Percentiles rank a stretch among this genome's conserved stretches.
These are phyloP conservation scores for Drosophila ironensis DNA, from an alignment of 1,140 invertebrate species.

Conservation along the genomic window DNA sequence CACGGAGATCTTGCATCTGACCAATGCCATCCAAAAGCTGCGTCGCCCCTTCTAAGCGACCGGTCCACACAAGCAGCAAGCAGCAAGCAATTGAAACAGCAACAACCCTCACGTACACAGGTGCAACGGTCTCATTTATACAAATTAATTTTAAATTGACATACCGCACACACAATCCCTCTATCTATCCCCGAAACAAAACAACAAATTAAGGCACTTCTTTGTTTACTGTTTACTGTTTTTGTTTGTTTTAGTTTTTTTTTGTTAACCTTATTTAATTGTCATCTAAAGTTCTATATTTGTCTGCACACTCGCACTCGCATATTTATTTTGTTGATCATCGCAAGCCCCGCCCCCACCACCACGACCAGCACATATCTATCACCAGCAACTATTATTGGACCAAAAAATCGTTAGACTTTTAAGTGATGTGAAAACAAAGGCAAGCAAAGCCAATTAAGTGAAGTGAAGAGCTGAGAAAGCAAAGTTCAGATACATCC, in stretches of 20 bases:
- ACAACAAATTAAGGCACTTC: constrained; percentile 27
- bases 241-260: constrained; percentile 22
- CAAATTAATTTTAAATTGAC: constrained; percentile 80
- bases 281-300: constrained; percentile 40
- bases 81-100: background rate
- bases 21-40: constrained; percentile 92
- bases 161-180: constrained; percentile 64
- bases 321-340: constrained; percentile 33
- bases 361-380: constrained; percentile 1
- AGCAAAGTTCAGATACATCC: constrained; percentile 42
- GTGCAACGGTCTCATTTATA: constrained; percentile 79
- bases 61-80: background rate
- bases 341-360: background rate
- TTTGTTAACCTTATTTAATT: constrained; percentile 13
- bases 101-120: constrained; percentile 43
- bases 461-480: constrained; percentile 35
- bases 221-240: constrained; percentile 25
- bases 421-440: constrained; percentile 67
- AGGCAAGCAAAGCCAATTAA: constrained; percentile 44
- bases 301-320: constrained; percentile 3
- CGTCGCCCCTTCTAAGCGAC: constrained; percentile 82
- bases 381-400: constrained; percentile 71
- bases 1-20: constrained; percentile 91
- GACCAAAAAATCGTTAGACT: constrained; percentile 80
- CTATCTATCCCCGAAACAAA: constrained; percentile 13